Base-by-base conservation (phyloP, 2,888 invertebrate genomes). In the Tetramorium bicarinatum region DNA sequence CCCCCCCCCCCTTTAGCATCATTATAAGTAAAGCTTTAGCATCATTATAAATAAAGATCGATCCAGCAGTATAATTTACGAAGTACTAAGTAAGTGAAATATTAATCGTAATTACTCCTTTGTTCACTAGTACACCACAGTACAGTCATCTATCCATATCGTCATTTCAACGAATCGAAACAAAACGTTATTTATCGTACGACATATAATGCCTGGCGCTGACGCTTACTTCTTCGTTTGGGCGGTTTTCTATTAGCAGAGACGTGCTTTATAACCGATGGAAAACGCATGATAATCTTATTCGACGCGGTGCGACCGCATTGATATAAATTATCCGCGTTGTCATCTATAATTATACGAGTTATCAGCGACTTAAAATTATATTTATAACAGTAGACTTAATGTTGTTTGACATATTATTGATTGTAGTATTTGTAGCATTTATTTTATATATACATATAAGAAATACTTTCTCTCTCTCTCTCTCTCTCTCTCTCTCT, bases 371-470 rank as follows among this genome's bases (percentile, higher is more conserved):
- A 21, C 66, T 69, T 38, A 75, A 80, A 84, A 88, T 89, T 91
- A 91, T 92, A 92, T 92, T 92, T 29, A 29, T 0, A 29, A 29
- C 29, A 29, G 1, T 29, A 29, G 29, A 29, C 29, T 29, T 88
- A 90, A 34, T 34, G 29, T 34, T 34, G 29, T 34, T 4, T 34
- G 29, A 34, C 4, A 34, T 34, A 34, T 34, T 34, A 34, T 34
- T 34, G 29, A 34, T 4, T 34, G 29, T 34, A 34, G 4, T 34
- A 34, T 34, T 29, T 29, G 29, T 29, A 29, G 29, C 29, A 29
- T 29, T 34, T 34, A 34, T 34, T 34, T 34, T 34, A 34, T 34
- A 34, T 34, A 34, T 34, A 34, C 4, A 34, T 34, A 34, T 3
- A 34, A 34, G 29, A 34, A 34, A 34, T 34, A 34, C 29, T 4